Evolutionary conservation across 2,888 invertebrate genomes (phyloP).

Genomic region (Habroteleia sp.): DNA sequence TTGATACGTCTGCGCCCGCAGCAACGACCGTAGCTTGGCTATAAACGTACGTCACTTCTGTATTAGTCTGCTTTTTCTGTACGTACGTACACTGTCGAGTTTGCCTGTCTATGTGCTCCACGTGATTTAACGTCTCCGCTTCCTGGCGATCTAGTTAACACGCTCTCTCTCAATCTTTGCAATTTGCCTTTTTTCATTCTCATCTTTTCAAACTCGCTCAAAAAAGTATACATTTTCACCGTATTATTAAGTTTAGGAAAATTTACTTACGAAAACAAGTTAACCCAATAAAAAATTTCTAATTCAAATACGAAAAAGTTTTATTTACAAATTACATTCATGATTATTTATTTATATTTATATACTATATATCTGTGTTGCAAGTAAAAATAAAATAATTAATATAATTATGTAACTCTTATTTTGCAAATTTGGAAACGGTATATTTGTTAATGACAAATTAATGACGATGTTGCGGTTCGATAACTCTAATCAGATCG

Average conservation of each 20-base stretch:
- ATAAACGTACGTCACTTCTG: conserved; percentile 41
- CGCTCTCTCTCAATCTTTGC: conserved; percentile 53
- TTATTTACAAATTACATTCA: no score
- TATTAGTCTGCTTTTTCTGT: conserved; percentile 43
- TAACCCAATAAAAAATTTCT: no score
- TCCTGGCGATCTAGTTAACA: conserved; percentile 76
- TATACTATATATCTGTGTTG: no score
- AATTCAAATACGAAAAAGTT: no score
- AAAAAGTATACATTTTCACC: conserved; percentile 27
- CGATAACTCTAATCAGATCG: no score
- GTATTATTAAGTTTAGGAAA: conserved; percentile 7
- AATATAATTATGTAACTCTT: no score
- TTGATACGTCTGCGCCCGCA: conserved; percentile 71
- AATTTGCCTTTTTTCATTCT: conserved; percentile 38
- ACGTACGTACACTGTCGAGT: conserved; percentile 5
- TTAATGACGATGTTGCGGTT: no score
- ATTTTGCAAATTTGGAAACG: no score
- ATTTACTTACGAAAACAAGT: background rate
- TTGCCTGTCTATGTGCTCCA: conserved; percentile 38
- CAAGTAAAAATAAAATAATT: no score
- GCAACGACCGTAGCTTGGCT: conserved; percentile 40
- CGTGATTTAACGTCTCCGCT: conserved; percentile 73
- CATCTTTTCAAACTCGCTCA: conserved; percentile 12
- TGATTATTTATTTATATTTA: no score
- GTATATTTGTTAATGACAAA: no score